Conservation (phyloP, 2,888 invertebrate genomes). For the Xylota sylvarum region DNA sequence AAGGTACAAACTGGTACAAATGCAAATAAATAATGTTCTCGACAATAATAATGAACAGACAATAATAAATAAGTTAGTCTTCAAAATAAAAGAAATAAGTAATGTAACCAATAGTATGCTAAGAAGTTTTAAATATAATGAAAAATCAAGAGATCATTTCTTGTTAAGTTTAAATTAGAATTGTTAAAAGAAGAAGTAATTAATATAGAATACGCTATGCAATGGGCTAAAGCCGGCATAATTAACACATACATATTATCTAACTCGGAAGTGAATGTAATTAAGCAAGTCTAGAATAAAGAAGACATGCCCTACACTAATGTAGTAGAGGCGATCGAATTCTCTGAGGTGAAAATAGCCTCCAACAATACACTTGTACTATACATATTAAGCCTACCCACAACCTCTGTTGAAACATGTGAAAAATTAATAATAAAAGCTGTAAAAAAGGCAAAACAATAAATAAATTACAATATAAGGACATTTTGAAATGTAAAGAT, state of each 20-base stretch:
- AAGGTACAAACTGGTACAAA: constrained; percentile 41
- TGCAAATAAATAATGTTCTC: constrained; percentile 1
- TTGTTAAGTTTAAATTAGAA: constrained; percentile 6
- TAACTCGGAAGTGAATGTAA: constrained; percentile 1
- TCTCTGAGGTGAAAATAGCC: constrained; percentile 7
- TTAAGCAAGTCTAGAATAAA: constrained; percentile 27
- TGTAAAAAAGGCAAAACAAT: background rate
- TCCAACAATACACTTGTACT: background rate
- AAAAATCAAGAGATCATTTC: background rate
- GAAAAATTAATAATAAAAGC: background rate
- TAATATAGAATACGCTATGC: background rate
- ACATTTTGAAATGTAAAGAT: constrained; percentile 61
- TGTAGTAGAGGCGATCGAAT: background rate
- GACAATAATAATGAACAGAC: background rate
- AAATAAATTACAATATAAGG: constrained; percentile 38
- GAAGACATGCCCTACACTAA: constrained; percentile 1
- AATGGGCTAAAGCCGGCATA: constrained; percentile 11
- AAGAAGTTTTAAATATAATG: background rate
- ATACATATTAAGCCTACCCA: background rate
- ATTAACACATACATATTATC: constrained; percentile 20
- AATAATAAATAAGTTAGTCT: constrained; percentile 7
- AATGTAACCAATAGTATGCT: constrained; percentile 7
- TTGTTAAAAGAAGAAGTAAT: constrained; percentile 10
- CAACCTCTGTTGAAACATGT: background rate
- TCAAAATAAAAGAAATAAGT: constrained; percentile 15